These are phyloP conservation scores for Aphidius ervi DNA, from an alignment of 1,140 invertebrate species.

Conservation along the genomic window DNA sequence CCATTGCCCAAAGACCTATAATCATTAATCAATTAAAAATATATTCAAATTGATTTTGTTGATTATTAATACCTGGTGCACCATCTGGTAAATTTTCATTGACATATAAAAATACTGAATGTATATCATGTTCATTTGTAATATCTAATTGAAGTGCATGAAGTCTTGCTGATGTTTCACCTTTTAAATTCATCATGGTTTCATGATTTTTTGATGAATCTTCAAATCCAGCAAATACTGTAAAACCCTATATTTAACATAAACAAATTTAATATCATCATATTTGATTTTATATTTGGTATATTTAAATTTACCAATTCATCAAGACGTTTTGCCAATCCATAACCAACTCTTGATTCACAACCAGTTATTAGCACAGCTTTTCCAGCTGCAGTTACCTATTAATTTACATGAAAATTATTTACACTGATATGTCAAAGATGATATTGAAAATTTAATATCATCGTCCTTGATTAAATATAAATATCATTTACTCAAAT, in stretches of 20 bases:
- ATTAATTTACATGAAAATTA: neutral
- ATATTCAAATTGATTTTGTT: neutral
- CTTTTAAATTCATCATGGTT: constrained; percentile 66
- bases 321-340: constrained; percentile 69
- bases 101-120: constrained; percentile 69
- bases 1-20: constrained; percentile 76
- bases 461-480: neutral
- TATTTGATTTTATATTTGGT: neutral
- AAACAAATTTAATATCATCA: neutral
- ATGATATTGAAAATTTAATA: constrained; percentile 15
- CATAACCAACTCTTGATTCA: constrained; percentile 73
- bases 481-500: neutral
- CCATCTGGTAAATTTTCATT: constrained; percentile 72
- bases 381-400: constrained; percentile 75
- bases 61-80: constrained; percentile 56
- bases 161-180: constrained; percentile 68
- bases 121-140: constrained; percentile 67
- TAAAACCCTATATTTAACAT: constrained; percentile 61
- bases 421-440: constrained; percentile 3
- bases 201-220: constrained; percentile 62
- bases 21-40: neutral
- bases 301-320: constrained; percentile 57
- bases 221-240: constrained; percentile 75
- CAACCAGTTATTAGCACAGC: constrained; percentile 81
- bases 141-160: constrained; percentile 72